Evolutionary conservation across 2,113 vertebrate species (phyloP), one percentile per base, ranked within the genome.

Genomic region (Felis chaus): DNA sequence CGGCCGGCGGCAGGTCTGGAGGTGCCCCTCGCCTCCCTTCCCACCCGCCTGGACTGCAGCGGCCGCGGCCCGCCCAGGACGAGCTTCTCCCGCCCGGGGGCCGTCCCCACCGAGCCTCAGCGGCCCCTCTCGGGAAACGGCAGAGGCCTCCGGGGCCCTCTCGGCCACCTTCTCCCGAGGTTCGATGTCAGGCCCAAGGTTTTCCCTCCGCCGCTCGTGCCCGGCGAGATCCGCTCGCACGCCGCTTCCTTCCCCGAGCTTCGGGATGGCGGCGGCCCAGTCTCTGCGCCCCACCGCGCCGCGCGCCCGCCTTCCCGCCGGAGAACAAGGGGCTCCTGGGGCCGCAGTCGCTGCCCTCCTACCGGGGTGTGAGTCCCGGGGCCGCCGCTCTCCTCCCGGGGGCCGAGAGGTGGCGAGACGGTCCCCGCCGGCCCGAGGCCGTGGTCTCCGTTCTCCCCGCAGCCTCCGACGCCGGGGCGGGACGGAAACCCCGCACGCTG

Each of bases 241-340:
- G 66, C 97, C 45, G 89, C 95, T 98, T 98, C 98, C 97, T 97
- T 97, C 97, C 96, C 91, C 71, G 55, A 97, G 25, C 31, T 31
- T 48, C 15, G 2, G 57, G 95, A 95, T 94, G 97, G 94, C 97
- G 89, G 97, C 94, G 89, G 98, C 98, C 95, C 78, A 41, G 94
- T 96, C 96, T 98, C 84, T 27, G 84, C 45, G 7, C 29, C 57
- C 48, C 36, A 6, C 68, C 3, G 45, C 41, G 15, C 76, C 6
- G 27, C 19, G 11, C 55, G 10, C 71, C 55, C 15, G 29, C 45
- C 39, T 15, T 57, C 83, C 87, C 16, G 11, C 69, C 16, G 31
- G 57, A 82, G 6, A 88, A 61, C 41, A 1, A 15, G 31, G 36
- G 73, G 36, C 6, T 13, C 79, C 61, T 25, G 6, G 25, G 7